Percentiles rank a stretch among this genome's conserved stretches.
phyloP scores from a whole-genome alignment of 1,140 invertebrate species.

The Adelges cooleyi region DNA sequence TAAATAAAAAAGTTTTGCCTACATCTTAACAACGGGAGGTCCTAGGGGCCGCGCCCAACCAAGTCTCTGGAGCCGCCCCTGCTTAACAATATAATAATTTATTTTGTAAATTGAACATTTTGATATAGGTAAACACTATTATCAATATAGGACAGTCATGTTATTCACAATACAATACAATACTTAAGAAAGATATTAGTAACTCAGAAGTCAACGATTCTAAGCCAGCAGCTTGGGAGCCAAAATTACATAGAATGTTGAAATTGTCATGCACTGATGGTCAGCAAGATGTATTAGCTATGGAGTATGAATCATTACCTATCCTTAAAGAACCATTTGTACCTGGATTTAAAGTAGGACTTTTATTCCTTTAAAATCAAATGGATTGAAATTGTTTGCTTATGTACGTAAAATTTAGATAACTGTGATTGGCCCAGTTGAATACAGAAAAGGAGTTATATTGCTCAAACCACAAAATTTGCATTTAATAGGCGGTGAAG shows the following conservation, averaged over 20 bases:
- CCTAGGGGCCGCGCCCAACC: too few relatives aligned
- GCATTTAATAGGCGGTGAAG: slow-evolving; percentile 59
- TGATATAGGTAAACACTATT: slow-evolving; percentile 42
- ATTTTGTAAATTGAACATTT: neutral
- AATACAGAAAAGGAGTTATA: slow-evolving; percentile 56
- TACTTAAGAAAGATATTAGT: slow-evolving; percentile 45
- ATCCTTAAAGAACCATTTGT: slow-evolving; percentile 47
- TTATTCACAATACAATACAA: slow-evolving; percentile 50
- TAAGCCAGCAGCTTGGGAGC: slow-evolving; percentile 38
- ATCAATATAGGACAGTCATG: slow-evolving; percentile 48
- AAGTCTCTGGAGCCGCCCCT: too few relatives aligned
- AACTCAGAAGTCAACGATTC: slow-evolving; percentile 43
- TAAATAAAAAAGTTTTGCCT: too few relatives aligned
- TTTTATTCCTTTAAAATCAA: neutral
- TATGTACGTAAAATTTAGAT: slow-evolving; percentile 36
- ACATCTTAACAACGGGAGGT: too few relatives aligned
- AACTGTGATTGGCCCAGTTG: slow-evolving; percentile 50
- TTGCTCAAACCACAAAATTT: slow-evolving; percentile 53
- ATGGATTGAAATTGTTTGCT: too few relatives aligned
- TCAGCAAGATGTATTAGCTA: slow-evolving; percentile 51
- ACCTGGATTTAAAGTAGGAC: slow-evolving; percentile 51
- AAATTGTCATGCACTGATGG: slow-evolving; percentile 67
- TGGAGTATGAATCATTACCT: slow-evolving; percentile 58
- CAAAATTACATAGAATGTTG: slow-evolving; percentile 41
- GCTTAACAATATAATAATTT: too few relatives aligned